Evolutionary conservation across 1,140 invertebrate species (phyloP).

Genomic region (Lerema accius): DNA sequence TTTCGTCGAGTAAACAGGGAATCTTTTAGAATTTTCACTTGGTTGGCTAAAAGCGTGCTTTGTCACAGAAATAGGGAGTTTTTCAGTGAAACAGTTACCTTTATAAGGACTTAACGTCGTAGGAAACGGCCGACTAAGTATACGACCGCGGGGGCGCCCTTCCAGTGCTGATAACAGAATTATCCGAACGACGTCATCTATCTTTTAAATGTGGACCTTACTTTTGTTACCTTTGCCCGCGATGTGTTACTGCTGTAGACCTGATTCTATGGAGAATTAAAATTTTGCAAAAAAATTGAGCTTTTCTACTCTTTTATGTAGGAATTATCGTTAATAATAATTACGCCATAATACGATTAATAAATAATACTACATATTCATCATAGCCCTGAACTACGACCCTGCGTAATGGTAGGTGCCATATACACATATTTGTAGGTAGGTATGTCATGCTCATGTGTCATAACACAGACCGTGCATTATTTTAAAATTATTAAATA

Average conservation of each 20-base stretch:
- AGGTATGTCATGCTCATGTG: too few relatives aligned
- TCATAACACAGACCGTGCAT: too few relatives aligned
- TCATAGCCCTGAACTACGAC: too few relatives aligned
- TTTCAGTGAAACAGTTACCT: slow-evolving; percentile 78
- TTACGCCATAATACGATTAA: too few relatives aligned
- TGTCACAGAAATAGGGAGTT: slow-evolving; percentile 76
- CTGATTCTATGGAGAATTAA: slow-evolving; percentile 21
- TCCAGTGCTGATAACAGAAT: slow-evolving; percentile 82
- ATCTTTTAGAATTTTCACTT: slow-evolving; percentile 70
- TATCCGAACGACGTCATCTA: slow-evolving; percentile 82
- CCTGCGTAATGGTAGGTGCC: too few relatives aligned
- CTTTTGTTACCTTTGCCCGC: slow-evolving; percentile 62
- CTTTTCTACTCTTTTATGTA: not conserved
- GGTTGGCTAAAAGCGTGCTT: slow-evolving; percentile 58
- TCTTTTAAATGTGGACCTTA: slow-evolving; percentile 83
- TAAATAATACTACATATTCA: too few relatives aligned
- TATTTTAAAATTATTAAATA: too few relatives aligned
- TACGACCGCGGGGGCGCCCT: slow-evolving; percentile 71
- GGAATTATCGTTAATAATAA: too few relatives aligned
- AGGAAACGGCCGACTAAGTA: slow-evolving; percentile 76
- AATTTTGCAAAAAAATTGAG: slow-evolving; percentile 7
- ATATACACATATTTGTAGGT: too few relatives aligned
- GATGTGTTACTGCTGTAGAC: slow-evolving; percentile 53
- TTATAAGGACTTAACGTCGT: slow-evolving; percentile 79
- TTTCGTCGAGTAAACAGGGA: slow-evolving; percentile 52